Percentiles rank a stretch among this genome's conserved stretches.
phyloP scores from a whole-genome alignment of 2,113 vertebrate genomes.

The Porphyrio hochstetteri region DNA sequence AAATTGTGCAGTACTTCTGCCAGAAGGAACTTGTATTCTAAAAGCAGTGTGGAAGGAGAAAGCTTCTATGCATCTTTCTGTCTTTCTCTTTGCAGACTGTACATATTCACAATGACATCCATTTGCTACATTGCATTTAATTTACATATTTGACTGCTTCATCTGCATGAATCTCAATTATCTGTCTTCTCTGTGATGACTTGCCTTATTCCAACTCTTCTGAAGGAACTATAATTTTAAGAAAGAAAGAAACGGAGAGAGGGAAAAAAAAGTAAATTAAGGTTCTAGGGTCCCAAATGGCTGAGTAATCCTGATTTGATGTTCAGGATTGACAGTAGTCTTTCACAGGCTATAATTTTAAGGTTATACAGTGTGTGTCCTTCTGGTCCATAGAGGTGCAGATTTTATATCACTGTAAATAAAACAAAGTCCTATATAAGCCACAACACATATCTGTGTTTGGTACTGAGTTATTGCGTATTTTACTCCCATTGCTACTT shows the following conservation, averaged over 20 bases:
- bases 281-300: not conserved
- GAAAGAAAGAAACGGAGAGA: not conserved
- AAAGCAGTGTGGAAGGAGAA: not conserved
- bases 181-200: not conserved
- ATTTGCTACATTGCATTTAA: slow-evolving; percentile 1
- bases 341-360: not conserved
- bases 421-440: not conserved
- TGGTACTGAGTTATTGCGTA: not conserved
- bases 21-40: slow-evolving; percentile 13
- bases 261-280: not conserved
- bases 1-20: not conserved
- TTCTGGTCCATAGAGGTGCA: not conserved
- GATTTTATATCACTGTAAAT: not conserved
- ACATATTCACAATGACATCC: not conserved
- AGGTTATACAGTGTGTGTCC: not conserved
- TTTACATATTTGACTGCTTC: slow-evolving; percentile 49
- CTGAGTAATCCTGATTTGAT: not conserved
- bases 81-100: not conserved
- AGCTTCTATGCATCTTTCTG: not conserved
- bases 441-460: not conserved
- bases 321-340: not conserved
- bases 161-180: slow-evolving; percentile 29
- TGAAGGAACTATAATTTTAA: not conserved
- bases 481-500: not conserved
- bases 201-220: not conserved